These are phyloP conservation scores for Gambelia wislizenii DNA, from an alignment of 2,797 vertebrate genomes.

Conservation along the genomic window DNA sequence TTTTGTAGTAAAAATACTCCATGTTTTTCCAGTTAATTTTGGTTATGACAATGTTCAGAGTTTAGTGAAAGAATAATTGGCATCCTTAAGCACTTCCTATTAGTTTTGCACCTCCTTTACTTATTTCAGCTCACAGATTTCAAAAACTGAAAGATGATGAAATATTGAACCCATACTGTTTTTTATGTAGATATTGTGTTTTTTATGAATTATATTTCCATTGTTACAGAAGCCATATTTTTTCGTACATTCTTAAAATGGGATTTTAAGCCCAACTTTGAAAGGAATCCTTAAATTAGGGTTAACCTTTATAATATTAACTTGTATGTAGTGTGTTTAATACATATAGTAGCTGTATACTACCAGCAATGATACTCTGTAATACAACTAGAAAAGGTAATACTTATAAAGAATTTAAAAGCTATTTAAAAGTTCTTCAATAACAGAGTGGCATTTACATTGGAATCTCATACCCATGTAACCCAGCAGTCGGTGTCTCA, in stretches of 20 bases:
- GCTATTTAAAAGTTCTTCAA: not conserved
- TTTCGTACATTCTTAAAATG: not conserved
- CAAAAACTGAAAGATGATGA: conserved; percentile 35
- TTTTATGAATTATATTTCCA: conserved; percentile 26
- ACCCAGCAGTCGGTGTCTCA: not conserved
- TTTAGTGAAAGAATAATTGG: not conserved
- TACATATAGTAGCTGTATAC: not conserved
- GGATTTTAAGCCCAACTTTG: not conserved
- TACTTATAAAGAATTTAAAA: not conserved
- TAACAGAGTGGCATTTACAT: not conserved
- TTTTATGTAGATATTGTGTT: conserved; percentile 31
- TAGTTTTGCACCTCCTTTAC: not conserved
- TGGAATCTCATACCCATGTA: not conserved
- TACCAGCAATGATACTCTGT: not conserved
- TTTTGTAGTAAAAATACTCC: not conserved
- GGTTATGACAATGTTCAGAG: not conserved
- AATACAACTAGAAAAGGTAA: not conserved
- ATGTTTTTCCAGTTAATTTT: not conserved
- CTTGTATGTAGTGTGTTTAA: conserved; percentile 40
- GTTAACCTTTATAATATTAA: conserved; percentile 23
- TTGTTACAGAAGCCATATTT: conserved; percentile 9
- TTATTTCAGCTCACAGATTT: conserved; percentile 36
- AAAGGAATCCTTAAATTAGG: conserved; percentile 46
- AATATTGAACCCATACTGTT: conserved; percentile 37
- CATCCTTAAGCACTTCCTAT: conserved; percentile 9